Percentiles rank a stretch among this genome's conserved stretches.
Evolutionary conservation across 2,113 vertebrate species (phyloP).

Genomic region (Upupa epops): DNA sequence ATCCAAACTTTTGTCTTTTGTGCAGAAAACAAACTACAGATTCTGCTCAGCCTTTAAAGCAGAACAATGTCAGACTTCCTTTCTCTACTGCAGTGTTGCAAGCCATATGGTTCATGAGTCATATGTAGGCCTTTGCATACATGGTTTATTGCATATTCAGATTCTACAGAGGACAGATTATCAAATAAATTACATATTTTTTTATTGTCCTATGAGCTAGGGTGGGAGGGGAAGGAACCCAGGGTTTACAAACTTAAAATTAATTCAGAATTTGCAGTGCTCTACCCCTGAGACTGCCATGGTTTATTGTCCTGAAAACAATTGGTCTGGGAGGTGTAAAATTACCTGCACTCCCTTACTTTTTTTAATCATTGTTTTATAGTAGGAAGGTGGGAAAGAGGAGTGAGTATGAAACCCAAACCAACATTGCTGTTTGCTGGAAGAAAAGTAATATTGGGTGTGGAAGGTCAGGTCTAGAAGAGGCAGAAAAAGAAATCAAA

Average conservation of each 20-base stretch:
- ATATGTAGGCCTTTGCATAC: slow-evolving; percentile 40
- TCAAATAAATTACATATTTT: background rate
- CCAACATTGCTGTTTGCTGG: background rate
- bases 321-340: background rate
- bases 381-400: background rate
- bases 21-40: too few species aligned
- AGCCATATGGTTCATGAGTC: slow-evolving; percentile 54
- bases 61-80: slow-evolving; percentile 42
- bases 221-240: background rate
- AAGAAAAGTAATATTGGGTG: background rate
- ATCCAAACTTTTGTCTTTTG: too few species aligned
- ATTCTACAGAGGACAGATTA: slow-evolving; percentile 31
- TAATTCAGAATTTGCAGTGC: background rate
- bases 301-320: slow-evolving; percentile 11
- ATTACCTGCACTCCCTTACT: background rate
- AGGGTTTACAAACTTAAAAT: slow-evolving; percentile 2
- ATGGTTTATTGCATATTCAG: slow-evolving; percentile 40
- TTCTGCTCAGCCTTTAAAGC: too few species aligned
- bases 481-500: background rate
- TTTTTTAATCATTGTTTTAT: slow-evolving; percentile 1
- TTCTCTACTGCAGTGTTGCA: background rate
- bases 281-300: background rate
- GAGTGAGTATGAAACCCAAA: background rate
- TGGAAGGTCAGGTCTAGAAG: background rate
- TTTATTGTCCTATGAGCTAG: background rate